Base-by-base conservation (phyloP, 2,797 vertebrate species). In the Typhlichthys subterraneus region DNA sequence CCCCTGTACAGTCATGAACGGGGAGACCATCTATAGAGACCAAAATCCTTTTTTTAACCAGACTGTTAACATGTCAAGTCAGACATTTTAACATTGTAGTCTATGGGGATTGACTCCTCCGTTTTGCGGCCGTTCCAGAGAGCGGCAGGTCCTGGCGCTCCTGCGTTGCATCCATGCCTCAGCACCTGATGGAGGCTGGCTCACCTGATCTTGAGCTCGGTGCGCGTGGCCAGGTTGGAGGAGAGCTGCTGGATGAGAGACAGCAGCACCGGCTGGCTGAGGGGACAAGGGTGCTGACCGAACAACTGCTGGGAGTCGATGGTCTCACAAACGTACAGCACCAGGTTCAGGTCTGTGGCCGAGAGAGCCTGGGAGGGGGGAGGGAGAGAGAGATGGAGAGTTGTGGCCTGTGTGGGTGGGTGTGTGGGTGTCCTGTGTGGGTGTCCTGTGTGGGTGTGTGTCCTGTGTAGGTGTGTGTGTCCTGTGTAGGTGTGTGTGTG, bases 221-320 rank as follows among this genome's bases (percentile, higher is more conserved):
- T 96, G 69, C 94, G 95, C n/a, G 95, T 96, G 10, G 94, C 88
- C 69, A 99, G 80, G 84, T 97, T 98, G 13, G 96, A 98, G 70
- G 97, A 97, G 6, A 99, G 94, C 87, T 99, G 98, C 91, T 99
- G 98, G 76, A 99, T 98, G 79, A 99, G 96, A 0, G 98, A 99
- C 70, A 99, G 94, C 81, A 99, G 94, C 69, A 99, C 98, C 0
- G 98, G 97, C 90, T 99, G 98, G 81, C 95, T 96, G 46, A 99
- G 94, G 0, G 97, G 95, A 64, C 97, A 99, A 0, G 97, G 94
- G 29, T 93, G 92, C 85, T 97, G 96, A 5, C 97, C 94, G 48
- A 99, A 99, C 47, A 99, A 97, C 82, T 98, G 96, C 90, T 96
- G 95, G 9, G 95, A 93, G 81, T 99, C 96, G 62, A 99, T 94